These are phyloP conservation scores for Paragorgia papillata DNA, from an alignment of 92 coral and sea anemone species.

Conservation along the genomic window DNA sequence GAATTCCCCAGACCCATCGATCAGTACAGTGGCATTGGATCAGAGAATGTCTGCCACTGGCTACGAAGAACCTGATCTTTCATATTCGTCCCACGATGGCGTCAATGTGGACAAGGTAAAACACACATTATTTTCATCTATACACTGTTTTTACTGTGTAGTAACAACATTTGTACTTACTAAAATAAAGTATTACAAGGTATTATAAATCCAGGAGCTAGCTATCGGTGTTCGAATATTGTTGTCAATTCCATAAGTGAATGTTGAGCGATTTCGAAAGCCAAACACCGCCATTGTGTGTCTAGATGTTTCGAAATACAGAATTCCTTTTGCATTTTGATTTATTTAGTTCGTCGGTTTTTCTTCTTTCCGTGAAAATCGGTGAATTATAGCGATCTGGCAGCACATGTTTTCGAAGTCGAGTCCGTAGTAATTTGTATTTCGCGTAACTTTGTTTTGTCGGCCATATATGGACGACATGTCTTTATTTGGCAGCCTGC, in stretches of 20 bases:
- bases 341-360: neutral
- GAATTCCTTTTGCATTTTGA: neutral
- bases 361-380: neutral
- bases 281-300: neutral
- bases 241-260: no score
- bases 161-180: neutral
- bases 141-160: neutral
- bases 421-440: conserved; percentile 70
- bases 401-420: conserved; percentile 12
- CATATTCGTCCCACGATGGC: conserved; percentile 92
- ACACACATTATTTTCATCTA: neutral
- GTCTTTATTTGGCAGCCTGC: conserved; percentile 85
- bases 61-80: conserved; percentile 96
- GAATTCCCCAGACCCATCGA: conserved; percentile 97
- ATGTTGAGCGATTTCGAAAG: neutral
- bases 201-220: no score
- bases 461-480: conserved; percentile 99
- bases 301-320: neutral
- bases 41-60: conserved; percentile 99
- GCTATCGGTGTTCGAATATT: no score
- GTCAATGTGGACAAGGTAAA: conserved; percentile 82
- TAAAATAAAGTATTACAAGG: no score
- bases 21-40: conserved; percentile 86
- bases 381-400: neutral
- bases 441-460: conserved; percentile 89